A percentile compares a stretch with the other conserved stretches of the same genome.
These are phyloP conservation scores for Brachirus orientalis DNA, from an alignment of 2,113 vertebrate genomes.

Conservation along the genomic window DNA sequence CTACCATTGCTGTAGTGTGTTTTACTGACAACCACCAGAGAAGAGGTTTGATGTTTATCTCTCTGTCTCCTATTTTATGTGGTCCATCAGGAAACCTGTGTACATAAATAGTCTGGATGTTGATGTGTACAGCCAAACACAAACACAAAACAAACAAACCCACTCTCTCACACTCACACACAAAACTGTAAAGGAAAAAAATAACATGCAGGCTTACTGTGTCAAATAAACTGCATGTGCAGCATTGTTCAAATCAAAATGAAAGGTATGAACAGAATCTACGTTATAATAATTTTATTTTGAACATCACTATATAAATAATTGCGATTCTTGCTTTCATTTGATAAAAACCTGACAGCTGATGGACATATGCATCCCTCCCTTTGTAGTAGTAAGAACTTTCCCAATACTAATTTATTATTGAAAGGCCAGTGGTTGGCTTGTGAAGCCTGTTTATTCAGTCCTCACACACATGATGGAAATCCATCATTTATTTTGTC, in stretches of 20 bases:
- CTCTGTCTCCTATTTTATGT: slow-evolving; percentile 38
- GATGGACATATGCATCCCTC: neutral
- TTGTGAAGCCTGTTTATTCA: slow-evolving; percentile 31
- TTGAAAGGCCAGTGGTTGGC: slow-evolving; percentile 4
- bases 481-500: slow-evolving; percentile 22
- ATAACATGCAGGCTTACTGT: no score
- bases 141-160: neutral
- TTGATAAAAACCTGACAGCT: neutral
- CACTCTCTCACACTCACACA: neutral
- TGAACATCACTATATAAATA: no score
- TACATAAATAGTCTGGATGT: slow-evolving; percentile 36
- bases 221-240: no score
- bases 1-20: slow-evolving; percentile 24
- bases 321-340: no score
- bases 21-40: slow-evolving; percentile 29
- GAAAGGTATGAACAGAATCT: no score
- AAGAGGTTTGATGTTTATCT: slow-evolving; percentile 53
- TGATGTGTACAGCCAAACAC: slow-evolving; percentile 5
- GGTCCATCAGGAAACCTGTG: slow-evolving; percentile 31
- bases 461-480: slow-evolving; percentile 8
- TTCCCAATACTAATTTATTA: slow-evolving; percentile 17
- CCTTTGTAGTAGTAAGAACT: slow-evolving; percentile 15
- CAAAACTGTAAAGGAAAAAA: neutral
- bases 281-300: no score
- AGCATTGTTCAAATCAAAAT: no score